A percentile compares a stretch with the other conserved stretches of the same genome.
phyloP scores from a whole-genome alignment of 2,888 invertebrate genomes.

The Clitarchus hookeri region DNA sequence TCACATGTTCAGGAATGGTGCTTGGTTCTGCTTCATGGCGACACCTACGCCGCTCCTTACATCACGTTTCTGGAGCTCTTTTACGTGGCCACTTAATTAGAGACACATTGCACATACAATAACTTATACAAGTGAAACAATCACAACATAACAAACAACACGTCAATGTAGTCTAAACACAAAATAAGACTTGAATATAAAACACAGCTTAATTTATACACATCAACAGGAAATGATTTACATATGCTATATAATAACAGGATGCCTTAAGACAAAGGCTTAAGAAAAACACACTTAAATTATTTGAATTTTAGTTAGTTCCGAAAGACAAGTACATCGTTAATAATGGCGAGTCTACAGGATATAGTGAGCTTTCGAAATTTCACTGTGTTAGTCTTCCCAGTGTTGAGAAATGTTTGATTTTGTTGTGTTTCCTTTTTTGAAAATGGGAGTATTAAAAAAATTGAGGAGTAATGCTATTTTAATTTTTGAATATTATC shows the following conservation, averaged over 20 bases:
- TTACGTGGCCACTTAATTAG: background rate
- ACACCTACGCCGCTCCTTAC: background rate
- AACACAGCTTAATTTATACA: background rate
- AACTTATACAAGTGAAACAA: background rate
- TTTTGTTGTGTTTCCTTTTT: too few species aligned
- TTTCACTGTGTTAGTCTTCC: too few species aligned
- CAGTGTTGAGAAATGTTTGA: too few species aligned
- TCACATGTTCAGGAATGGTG: background rate
- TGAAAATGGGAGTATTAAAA: too few species aligned
- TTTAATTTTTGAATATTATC: too few species aligned
- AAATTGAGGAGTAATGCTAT: too few species aligned
- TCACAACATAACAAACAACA: background rate
- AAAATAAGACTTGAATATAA: background rate
- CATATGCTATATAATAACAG: background rate
- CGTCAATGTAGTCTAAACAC: background rate
- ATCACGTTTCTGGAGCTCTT: background rate
- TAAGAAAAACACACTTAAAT: background rate
- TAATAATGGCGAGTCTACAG: background rate
- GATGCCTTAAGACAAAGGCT: background rate
- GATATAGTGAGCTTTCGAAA: background rate
- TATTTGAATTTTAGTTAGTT: background rate
- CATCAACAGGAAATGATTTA: background rate
- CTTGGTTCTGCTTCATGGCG: background rate
- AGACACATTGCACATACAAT: background rate
- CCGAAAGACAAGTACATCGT: background rate